Evolutionary conservation across 2,797 vertebrate species (phyloP).

Genomic region (Ctenopoma multispine): DNA sequence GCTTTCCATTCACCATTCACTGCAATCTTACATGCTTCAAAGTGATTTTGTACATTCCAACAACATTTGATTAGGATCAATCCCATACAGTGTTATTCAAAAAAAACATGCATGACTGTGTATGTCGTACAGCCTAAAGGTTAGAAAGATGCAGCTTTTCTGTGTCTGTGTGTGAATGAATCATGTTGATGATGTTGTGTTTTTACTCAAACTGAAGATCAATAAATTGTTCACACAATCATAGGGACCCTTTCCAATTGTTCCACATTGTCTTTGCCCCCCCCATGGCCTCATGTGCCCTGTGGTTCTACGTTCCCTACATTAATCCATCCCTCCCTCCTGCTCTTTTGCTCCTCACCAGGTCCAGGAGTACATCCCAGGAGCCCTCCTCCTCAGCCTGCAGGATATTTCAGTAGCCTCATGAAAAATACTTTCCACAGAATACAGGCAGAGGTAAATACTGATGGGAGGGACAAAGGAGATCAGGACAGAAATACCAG

Average conservation of each 20-base stretch:
- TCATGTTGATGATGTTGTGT: too few relatives aligned
- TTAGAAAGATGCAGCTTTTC: neutral
- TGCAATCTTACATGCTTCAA: neutral
- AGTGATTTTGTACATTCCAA: neutral
- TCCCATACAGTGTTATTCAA: too few relatives aligned
- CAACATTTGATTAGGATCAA: neutral
- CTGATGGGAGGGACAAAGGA: constrained; percentile 28
- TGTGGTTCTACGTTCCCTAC: constrained; percentile 28
- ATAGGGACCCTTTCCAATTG: constrained; percentile 22
- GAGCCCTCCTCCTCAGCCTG: constrained; percentile 22
- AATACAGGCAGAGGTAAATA: constrained; percentile 22
- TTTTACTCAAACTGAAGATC: constrained; percentile 45
- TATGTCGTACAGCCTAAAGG: neutral
- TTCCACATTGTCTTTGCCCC: constrained; percentile 3
- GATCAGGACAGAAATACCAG: constrained; percentile 53
- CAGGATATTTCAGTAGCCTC: constrained; percentile 52
- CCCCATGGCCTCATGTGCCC: constrained; percentile 10
- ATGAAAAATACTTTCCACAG: constrained; percentile 75
- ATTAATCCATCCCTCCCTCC: constrained; percentile 25
- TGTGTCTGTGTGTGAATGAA: neutral
- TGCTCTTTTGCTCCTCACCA: neutral
- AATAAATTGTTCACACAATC: constrained; percentile 50
- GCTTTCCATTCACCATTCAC: neutral
- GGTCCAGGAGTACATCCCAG: constrained; percentile 46
- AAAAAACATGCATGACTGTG: neutral